Evolutionary conservation across 2,797 vertebrate genomes (phyloP).

Genomic region (Fistularia tabacaria): DNA sequence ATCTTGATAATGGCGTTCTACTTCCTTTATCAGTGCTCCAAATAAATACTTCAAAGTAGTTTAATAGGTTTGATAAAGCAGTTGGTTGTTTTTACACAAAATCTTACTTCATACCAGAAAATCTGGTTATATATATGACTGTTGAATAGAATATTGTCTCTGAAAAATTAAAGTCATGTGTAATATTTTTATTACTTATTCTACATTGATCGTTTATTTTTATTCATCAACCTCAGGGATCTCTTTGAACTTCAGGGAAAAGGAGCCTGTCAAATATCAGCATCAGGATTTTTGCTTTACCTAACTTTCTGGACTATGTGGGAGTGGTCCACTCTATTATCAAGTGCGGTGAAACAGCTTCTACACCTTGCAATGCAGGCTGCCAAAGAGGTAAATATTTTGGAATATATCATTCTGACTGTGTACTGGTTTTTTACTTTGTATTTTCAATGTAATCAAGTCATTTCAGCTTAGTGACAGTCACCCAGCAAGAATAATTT

Average conservation of each 20-base stretch:
- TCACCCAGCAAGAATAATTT: neutral
- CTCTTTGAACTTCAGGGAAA: constrained; percentile 18
- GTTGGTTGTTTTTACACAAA: no score
- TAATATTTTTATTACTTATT: neutral
- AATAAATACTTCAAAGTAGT: no score
- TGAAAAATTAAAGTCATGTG: no score
- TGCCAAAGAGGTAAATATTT: constrained; percentile 39
- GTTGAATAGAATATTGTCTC: no score
- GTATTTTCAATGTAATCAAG: no score
- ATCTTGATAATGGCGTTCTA: neutral
- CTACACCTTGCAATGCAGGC: constrained; percentile 59
- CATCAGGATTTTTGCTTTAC: constrained; percentile 58
- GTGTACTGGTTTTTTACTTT: no score
- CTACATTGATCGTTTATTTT: neutral
- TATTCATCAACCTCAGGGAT: constrained; percentile 30
- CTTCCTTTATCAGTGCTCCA: no score
- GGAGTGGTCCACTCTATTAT: constrained; percentile 70
- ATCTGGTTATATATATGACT: no score
- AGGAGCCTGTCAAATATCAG: constrained; percentile 22
- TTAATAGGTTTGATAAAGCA: no score
- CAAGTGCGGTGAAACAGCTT: constrained; percentile 67
- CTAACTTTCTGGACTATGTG: constrained; percentile 76
- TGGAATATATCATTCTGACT: neutral
- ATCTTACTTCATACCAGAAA: no score
- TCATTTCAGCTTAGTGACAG: neutral